Conservation (phyloP, 2,888 invertebrate genomes). For the Athalia cordata region DNA sequence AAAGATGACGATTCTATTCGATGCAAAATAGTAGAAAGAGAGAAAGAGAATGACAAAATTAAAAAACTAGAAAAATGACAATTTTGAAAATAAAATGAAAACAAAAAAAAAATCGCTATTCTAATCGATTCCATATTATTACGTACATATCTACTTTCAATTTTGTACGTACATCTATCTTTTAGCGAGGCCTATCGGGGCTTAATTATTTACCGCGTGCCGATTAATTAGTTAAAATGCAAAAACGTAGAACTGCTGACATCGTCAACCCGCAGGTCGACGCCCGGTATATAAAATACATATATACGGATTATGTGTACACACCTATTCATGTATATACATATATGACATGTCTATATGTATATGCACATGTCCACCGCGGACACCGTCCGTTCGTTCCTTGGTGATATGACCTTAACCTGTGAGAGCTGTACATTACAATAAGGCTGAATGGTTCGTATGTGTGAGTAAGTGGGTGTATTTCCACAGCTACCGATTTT, state of each 20-base stretch:
- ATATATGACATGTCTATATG: background rate
- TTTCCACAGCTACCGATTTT: background rate
- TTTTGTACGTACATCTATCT: background rate
- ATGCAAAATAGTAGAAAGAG: too few relatives aligned
- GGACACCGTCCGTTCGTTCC: too few relatives aligned
- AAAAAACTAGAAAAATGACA: too few relatives aligned
- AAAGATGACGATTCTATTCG: too few relatives aligned
- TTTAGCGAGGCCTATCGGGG: background rate
- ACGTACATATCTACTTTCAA: background rate
- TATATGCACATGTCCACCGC: background rate
- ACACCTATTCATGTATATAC: background rate
- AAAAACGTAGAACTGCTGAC: slow-evolving; percentile 39
- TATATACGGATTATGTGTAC: background rate
- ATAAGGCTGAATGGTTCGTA: too few relatives aligned
- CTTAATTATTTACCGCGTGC: background rate
- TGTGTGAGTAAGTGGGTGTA: background rate
- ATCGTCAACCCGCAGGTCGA: slow-evolving; percentile 37
- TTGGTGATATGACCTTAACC: too few relatives aligned
- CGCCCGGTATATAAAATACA: slow-evolving; percentile 21
- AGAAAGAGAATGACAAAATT: too few relatives aligned
- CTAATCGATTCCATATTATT: too few relatives aligned
- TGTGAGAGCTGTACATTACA: too few relatives aligned
- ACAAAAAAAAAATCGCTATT: too few relatives aligned
- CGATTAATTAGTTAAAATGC: slow-evolving; percentile 32
- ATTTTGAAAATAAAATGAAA: too few relatives aligned